Percentiles rank a stretch among this genome's conserved stretches.
phyloP scores from a whole-genome alignment of 2,113 vertebrate species.

The Rissa tridactyla region DNA sequence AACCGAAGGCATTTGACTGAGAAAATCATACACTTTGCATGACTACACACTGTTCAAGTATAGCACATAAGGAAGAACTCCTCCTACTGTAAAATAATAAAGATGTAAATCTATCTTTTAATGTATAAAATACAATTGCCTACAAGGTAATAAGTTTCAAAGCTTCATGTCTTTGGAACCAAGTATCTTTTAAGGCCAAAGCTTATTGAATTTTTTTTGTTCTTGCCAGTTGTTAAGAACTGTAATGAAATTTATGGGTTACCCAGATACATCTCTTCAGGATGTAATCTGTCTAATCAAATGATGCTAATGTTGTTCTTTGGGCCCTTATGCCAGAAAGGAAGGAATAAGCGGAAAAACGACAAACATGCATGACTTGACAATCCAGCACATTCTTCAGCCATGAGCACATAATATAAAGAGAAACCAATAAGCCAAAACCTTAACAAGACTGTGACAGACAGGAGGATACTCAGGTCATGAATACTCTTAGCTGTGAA shows the following conservation, averaged over 20 bases:
- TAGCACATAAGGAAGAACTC: background rate
- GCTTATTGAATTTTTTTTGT: background rate
- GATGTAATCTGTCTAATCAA: background rate
- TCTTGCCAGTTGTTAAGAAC: background rate
- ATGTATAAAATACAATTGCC: background rate
- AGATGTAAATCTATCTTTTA: background rate
- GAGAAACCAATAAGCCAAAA: background rate
- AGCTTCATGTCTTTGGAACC: background rate
- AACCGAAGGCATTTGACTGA: background rate
- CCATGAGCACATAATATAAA: background rate
- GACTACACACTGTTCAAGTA: background rate
- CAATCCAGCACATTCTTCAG: background rate
- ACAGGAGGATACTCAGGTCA: background rate
- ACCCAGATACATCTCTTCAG: background rate
- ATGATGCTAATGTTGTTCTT: background rate
- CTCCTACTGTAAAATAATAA: background rate
- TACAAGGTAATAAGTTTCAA: background rate
- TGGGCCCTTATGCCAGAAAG: background rate
- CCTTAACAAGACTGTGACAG: background rate
- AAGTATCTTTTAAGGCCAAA: background rate
- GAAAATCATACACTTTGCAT: background rate
- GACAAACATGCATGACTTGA: background rate
- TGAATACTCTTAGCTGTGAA: background rate
- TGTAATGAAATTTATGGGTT: slow-evolving; percentile 4
- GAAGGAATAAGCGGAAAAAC: background rate